Percentiles rank a stretch among this genome's conserved stretches.
Evolutionary conservation across 2,797 vertebrate species (phyloP).

Genomic region (Eleutherodactylus coqui): DNA sequence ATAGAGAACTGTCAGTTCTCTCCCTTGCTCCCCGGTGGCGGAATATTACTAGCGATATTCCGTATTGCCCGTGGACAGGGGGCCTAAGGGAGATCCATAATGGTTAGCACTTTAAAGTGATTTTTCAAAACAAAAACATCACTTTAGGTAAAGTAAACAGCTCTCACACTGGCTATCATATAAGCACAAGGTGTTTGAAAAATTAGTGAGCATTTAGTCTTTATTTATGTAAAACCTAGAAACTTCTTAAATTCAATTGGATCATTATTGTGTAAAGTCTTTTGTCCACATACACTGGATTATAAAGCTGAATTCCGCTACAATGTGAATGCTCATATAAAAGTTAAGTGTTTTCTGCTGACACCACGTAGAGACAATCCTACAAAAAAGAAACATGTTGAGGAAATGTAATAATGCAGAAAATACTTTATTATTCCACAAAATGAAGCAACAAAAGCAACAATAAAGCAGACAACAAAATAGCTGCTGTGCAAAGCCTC

Average conservation of each 20-base stretch:
- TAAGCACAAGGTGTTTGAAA: no score
- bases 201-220: no score
- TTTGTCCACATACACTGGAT: background rate
- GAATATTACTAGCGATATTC: no score
- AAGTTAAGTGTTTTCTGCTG: background rate
- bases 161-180: no score
- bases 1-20: no score
- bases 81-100: no score
- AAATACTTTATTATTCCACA: background rate
- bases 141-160: no score
- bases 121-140: no score
- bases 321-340: background rate
- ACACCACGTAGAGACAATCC: background rate
- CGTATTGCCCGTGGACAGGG: no score
- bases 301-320: background rate
- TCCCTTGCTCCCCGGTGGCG: no score
- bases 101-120: no score
- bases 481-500: background rate
- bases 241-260: background rate
- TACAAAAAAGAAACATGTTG: background rate
- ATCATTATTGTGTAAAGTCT: background rate
- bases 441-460: background rate
- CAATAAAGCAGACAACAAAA: background rate
- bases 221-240: background rate
- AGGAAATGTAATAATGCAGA: background rate